Evolutionary conservation across 1,140 invertebrate genomes (phyloP).

Genomic region (Drosophila insularis): DNA sequence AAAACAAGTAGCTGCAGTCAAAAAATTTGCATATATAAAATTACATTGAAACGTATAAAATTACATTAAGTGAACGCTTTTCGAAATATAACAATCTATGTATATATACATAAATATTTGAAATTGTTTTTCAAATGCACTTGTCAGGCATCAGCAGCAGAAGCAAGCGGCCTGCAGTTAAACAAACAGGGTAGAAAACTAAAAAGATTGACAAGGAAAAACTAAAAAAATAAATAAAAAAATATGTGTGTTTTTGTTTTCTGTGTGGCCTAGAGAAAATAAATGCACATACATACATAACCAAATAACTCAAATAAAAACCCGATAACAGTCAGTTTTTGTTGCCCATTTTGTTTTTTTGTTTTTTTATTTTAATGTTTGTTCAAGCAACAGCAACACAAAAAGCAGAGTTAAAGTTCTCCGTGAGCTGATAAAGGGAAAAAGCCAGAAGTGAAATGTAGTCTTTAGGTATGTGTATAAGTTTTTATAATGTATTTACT

Average conservation of each 20-base stretch:
- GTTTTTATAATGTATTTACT: constrained; percentile 10
- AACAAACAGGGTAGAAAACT: constrained; percentile 60
- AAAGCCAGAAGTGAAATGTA: constrained; percentile 47
- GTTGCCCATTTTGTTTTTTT: constrained; percentile 7
- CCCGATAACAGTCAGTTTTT: constrained; percentile 26
- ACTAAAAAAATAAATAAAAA: not conserved
- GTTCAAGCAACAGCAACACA: constrained; percentile 45
- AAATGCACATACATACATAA: constrained; percentile 42
- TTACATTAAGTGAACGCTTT: constrained; percentile 43
- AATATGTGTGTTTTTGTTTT: not conserved
- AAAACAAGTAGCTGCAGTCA: constrained; percentile 51
- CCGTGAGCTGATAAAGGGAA: constrained; percentile 60
- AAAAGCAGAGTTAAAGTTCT: constrained; percentile 36
- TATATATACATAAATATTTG: not conserved
- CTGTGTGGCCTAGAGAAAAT: constrained; percentile 57
- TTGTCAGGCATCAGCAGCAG: constrained; percentile 62
- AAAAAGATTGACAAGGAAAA: constrained; percentile 41
- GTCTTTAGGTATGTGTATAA: constrained; percentile 1
- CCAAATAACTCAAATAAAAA: constrained; percentile 37
- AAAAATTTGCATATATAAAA: constrained; percentile 59
- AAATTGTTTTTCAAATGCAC: constrained; percentile 36
- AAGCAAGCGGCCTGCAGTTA: constrained; percentile 38
- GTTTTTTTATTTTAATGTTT: constrained; percentile 6
- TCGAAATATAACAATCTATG: not conserved
- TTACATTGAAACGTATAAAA: constrained; percentile 64